phyloP scores from a whole-genome alignment of 2,888 invertebrate species.

The Cyclophora punctaria region DNA sequence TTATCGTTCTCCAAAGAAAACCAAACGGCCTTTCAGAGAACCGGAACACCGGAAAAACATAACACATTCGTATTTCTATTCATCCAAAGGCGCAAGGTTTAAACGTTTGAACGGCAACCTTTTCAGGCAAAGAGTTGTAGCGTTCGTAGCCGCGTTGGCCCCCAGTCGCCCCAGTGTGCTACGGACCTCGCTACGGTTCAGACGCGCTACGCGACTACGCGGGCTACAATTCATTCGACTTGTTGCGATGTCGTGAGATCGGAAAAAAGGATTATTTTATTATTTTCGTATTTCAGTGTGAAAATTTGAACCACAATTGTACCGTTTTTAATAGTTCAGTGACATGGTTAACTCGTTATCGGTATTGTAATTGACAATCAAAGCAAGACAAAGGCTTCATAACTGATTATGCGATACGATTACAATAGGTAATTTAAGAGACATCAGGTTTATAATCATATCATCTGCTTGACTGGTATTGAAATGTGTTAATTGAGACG shows the following conservation, averaged over 20 bases:
- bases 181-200: slow-evolving; percentile 37
- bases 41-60: slow-evolving; percentile 53
- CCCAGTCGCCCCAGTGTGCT: slow-evolving; percentile 29
- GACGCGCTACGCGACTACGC: slow-evolving; percentile 26
- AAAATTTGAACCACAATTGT: too few relatives aligned
- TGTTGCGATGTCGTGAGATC: slow-evolving; percentile 25
- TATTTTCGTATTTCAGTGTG: too few relatives aligned
- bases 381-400: too few relatives aligned
- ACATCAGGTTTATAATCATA: too few relatives aligned
- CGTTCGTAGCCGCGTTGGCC: slow-evolving; percentile 40
- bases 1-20: slow-evolving; percentile 35
- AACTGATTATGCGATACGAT: too few relatives aligned
- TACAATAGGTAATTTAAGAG: too few relatives aligned
- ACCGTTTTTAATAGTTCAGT: too few relatives aligned
- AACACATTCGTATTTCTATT: slow-evolving; percentile 62
- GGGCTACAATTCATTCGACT: slow-evolving; percentile 19
- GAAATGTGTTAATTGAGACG: too few relatives aligned
- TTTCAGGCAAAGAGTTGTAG: slow-evolving; percentile 45
- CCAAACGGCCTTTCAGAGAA: slow-evolving; percentile 56
- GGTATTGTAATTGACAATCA: too few relatives aligned
- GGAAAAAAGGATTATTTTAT: too few relatives aligned
- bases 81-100: slow-evolving; percentile 62
- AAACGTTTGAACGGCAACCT: slow-evolving; percentile 61
- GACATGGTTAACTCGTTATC: too few relatives aligned
- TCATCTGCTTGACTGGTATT: too few relatives aligned